phyloP scores from a whole-genome alignment of 2,888 invertebrate genomes.

The Sericinus montela region DNA sequence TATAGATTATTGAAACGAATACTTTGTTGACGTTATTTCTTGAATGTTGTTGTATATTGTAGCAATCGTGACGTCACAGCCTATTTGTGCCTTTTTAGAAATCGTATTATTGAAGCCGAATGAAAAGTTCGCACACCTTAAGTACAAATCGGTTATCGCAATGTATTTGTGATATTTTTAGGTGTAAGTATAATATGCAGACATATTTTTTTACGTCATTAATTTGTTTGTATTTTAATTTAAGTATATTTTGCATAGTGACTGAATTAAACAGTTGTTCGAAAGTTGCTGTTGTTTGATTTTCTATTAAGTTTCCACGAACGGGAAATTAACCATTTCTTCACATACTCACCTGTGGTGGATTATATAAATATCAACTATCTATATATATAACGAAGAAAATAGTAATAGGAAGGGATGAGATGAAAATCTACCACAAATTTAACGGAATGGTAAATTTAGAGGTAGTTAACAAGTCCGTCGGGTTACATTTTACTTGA shows the following conservation, averaged over 20 bases:
- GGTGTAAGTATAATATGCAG: slow-evolving; percentile 21
- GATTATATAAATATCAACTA: no score
- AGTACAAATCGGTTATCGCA: slow-evolving; percentile 64
- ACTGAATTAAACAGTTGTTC: slow-evolving; percentile 42
- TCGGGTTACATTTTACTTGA: no score
- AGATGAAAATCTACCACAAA: no score
- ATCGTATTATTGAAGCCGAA: background rate
- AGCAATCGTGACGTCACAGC: background rate
- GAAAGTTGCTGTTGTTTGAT: background rate
- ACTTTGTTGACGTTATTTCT: no score
- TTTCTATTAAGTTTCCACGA: no score
- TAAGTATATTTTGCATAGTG: slow-evolving; percentile 30
- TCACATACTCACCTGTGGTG: no score
- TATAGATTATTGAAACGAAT: background rate
- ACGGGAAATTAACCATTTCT: no score
- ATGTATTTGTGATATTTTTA: slow-evolving; percentile 43
- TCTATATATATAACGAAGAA: no score
- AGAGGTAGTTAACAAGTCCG: no score
- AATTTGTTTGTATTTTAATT: slow-evolving; percentile 22
- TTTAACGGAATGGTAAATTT: no score
- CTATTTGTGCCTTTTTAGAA: slow-evolving; percentile 3
- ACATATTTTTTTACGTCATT: slow-evolving; percentile 32
- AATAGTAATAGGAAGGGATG: no score
- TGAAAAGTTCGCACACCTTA: slow-evolving; percentile 40
- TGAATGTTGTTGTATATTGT: no score